phyloP scores from a whole-genome alignment of 2,113 vertebrate species.

The Xyrauchen texanus region DNA sequence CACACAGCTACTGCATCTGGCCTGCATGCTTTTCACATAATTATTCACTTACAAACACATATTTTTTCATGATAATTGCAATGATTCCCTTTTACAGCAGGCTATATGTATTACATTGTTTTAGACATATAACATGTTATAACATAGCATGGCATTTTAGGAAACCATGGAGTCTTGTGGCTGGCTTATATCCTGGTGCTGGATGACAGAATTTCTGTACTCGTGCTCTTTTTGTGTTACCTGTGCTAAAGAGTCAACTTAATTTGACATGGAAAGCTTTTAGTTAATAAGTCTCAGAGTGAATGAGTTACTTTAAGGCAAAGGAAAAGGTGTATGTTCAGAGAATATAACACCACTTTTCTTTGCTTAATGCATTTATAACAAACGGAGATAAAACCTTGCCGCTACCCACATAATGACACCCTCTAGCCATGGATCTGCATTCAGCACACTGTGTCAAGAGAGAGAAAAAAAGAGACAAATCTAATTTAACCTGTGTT shows the following conservation, averaged over 20 bases:
- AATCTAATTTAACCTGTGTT: conserved; percentile 25
- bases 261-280: conserved; percentile 22
- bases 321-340: not conserved
- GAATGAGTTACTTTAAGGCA: conserved; percentile 2
- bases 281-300: conserved; percentile 18
- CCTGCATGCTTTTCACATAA: conserved; percentile 54
- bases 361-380: conserved; percentile 18
- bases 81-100: not conserved
- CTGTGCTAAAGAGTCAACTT: conserved; percentile 11
- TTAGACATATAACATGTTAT: not conserved
- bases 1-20: conserved; percentile 65
- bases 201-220: not conserved
- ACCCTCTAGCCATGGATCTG: not conserved
- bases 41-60: conserved; percentile 17
- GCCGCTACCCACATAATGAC: not conserved
- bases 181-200: not conserved
- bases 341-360: conserved; percentile 5
- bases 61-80: not conserved
- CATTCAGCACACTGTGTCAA: not conserved
- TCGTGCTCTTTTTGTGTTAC: not conserved
- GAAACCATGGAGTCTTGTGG: not conserved
- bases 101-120: not conserved
- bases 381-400: not conserved
- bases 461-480: not conserved
- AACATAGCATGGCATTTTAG: too few relatives aligned